Conservation (phyloP, 1,140 invertebrate genomes). For the Aphelinus certus region DNA sequence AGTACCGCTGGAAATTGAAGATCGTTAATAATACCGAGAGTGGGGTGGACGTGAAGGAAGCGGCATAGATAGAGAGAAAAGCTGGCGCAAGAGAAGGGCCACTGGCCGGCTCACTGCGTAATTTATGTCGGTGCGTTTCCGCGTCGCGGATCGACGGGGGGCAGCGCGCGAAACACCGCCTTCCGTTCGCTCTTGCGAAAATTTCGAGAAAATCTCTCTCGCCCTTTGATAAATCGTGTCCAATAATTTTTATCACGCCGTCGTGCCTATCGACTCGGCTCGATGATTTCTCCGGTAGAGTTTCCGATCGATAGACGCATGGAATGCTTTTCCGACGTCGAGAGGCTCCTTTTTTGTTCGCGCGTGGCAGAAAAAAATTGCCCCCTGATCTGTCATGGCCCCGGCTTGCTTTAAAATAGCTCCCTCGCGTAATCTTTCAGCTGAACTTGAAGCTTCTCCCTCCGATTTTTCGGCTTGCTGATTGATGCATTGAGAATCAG, state of each 20-base stretch:
- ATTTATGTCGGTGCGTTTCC: conserved; percentile 64
- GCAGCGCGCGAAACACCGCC: conserved; percentile 40
- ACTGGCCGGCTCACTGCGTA: conserved; percentile 50
- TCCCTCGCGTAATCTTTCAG: background rate
- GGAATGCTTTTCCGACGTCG: background rate
- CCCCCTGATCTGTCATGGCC: background rate
- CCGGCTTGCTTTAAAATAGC: conserved; percentile 6
- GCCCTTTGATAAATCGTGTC: conserved; percentile 54
- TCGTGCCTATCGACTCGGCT: conserved; percentile 39
- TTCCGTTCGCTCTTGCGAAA: conserved; percentile 51
- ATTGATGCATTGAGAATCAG: no score
- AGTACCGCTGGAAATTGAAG: conserved; percentile 40
- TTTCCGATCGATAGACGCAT: conserved; percentile 46
- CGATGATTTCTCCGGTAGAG: conserved; percentile 51
- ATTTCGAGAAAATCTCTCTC: conserved; percentile 61
- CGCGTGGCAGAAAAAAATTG: conserved; percentile 3
- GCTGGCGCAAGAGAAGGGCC: conserved; percentile 33
- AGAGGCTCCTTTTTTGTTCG: background rate
- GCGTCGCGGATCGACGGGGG: conserved; percentile 56
- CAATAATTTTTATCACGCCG: conserved; percentile 54
- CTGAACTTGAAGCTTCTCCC: no score
- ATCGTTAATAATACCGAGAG: conserved; percentile 40
- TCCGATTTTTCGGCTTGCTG: no score
- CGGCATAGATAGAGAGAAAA: conserved; percentile 19
- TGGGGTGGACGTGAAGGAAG: conserved; percentile 43